Evolutionary conservation across 2,888 invertebrate genomes (phyloP), one percentile per base, ranked within the genome.

Genomic region (Clostera curtula): DNA sequence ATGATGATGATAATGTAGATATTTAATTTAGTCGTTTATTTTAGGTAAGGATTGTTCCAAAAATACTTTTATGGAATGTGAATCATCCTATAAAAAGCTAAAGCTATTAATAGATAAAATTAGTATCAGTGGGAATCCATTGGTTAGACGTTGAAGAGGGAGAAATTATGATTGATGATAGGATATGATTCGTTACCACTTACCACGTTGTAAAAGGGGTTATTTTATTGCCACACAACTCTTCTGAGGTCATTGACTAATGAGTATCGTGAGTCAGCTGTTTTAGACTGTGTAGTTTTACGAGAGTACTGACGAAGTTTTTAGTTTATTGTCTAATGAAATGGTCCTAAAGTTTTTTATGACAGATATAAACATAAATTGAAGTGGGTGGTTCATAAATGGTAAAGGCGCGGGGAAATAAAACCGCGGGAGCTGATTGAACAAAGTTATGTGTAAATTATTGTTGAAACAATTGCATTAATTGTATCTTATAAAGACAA

Each of bases 131-230:
- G 41, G 62, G 56, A 58, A 52, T 61, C 56, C 54, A 57, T 57
- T 62, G 54, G 49, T 52, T 53, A 47, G 39, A 54, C 49, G 50
- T 43, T 44, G 34, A 59, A 63, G 57, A 62, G 69, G 70, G 69
- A 61, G 57, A 58, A 62, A 76, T 74, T 68, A 80, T 82, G 82
- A 83, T 83, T 82, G 69, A 83, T 83, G 80, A 72, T 74, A 57
- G 65, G 57, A 73, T 73, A 74, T 70, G 72, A 79, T 79, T 75
- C 76, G 65, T 68, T 73, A 72, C 80, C 79, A 83, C 80, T 82
- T 79, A 79, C 73, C 77, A 72, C 74, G 65, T 69, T 64, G 68
- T 72, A 71, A 72, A 70, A 73, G 74, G 77, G 79, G 77, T 76
- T 72, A 76, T 80, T 79, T 76, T 72, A 77, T 77, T 71, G 63